Evolutionary conservation across 2,113 vertebrate genomes (phyloP).

Genomic region (Pionites leucogaster): DNA sequence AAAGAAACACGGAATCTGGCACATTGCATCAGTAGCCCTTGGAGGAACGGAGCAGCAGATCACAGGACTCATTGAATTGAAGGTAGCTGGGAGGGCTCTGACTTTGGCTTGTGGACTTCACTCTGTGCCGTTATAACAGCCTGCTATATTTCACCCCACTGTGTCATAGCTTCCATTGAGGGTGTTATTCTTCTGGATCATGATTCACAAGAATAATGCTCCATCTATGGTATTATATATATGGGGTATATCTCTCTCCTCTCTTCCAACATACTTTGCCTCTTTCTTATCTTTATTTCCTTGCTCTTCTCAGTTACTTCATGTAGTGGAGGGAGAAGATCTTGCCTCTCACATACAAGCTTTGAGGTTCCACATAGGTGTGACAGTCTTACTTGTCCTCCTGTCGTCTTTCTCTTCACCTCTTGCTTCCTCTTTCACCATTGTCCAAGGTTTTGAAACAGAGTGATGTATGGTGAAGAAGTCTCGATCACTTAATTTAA

Average conservation of each 20-base stretch:
- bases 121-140: neutral
- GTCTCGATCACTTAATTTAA: neutral
- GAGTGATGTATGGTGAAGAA: neutral
- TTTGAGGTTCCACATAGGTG: neutral
- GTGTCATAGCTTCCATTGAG: neutral
- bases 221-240: neutral
- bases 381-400: neutral
- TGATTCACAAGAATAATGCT: neutral
- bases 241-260: neutral
- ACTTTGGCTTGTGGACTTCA: neutral
- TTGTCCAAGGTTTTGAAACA: neutral
- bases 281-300: neutral
- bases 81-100: slow-evolving; percentile 68
- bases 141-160: neutral
- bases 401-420: neutral
- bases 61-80: slow-evolving; percentile 53
- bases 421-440: neutral
- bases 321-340: neutral
- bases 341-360: neutral
- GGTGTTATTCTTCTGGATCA: neutral
- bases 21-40: slow-evolving; percentile 71
- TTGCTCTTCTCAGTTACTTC: neutral
- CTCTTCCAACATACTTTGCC: neutral
- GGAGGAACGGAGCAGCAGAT: slow-evolving; percentile 59
- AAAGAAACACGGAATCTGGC: slow-evolving; percentile 71